Evolutionary conservation across 2,888 invertebrate genomes (phyloP), one percentile per base, ranked within the genome.

Genomic region (Sarcophaga carnaria): DNA sequence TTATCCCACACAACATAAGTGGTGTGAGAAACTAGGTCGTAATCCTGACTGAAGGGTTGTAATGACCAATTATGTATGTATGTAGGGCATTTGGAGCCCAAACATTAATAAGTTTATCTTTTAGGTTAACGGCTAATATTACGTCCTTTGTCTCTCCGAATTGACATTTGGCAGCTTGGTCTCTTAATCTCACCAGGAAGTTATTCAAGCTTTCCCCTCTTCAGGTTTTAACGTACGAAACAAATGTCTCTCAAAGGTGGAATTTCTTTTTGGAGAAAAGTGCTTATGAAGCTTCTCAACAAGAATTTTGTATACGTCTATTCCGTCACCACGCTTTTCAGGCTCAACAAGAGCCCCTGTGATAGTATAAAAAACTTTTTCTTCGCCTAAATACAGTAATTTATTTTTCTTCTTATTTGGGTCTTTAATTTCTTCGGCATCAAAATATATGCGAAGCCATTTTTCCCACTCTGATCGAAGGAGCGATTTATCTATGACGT

Each of bases 241-340:
- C 12, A 49, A 49, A 25, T 25, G 25, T 25, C 25, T 25, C 25
- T 25, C 25, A 25, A 25, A 25, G 25, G 49, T 49, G 49, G 49
- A 49, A 49, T 89, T 90, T 87, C 88, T 92, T 90, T 80, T 49
- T 12, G 88, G 85, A 14, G 80, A 70, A 60, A 86, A 86, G 66
- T 75, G 37, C 12, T 63, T 62, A 3, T 75, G 14, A 10, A 76
- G 76, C 20, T 76, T 64, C n/a, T 64, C 76, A 22, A 76, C 47
- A 22, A 76, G 64, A 64, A 76, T 25, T 47, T 47, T 64, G 25
- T 45, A 76, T 47, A 64, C 64, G 60, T 66, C 64, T 72, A 77
- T 25, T 75, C 64, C 17, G 11, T 59, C 2, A 85, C 66, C 17
- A 79, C 71, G 11, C 45, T 64, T 20, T 64, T 49, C 27, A 11